These are phyloP conservation scores for Camelus bactrianus DNA, from an alignment of 2,113 vertebrate species.

Conservation along the genomic window DNA sequence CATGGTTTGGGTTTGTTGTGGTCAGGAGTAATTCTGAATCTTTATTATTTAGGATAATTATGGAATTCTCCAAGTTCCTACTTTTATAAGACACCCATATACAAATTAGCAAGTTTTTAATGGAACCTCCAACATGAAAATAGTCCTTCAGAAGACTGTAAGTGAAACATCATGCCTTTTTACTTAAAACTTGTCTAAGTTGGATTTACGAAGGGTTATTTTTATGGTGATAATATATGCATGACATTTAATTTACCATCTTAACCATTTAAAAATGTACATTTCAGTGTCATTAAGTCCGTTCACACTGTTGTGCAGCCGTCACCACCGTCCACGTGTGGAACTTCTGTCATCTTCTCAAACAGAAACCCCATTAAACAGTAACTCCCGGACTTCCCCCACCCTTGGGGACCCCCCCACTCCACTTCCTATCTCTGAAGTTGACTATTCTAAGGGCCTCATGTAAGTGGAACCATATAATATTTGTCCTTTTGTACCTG, in stretches of 20 bases:
- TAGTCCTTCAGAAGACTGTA: not conserved
- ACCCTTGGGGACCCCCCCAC: not conserved
- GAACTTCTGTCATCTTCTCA: not conserved
- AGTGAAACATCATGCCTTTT: not conserved
- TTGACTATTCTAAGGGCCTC: not conserved
- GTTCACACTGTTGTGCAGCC: accelerated
- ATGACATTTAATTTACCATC: accelerated
- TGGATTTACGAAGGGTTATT: not conserved
- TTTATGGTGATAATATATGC: not conserved
- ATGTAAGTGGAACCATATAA: accelerated
- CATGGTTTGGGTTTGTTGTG: not conserved
- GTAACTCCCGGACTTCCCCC: accelerated
- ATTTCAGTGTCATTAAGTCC: accelerated
- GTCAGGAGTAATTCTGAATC: not conserved
- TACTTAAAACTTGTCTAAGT: not conserved
- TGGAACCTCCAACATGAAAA: not conserved
- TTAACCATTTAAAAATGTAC: not conserved
- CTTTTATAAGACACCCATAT: not conserved
- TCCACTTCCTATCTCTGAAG: not conserved
- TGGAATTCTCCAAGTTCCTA: not conserved
- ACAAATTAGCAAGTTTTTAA: not conserved
- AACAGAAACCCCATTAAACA: accelerated
- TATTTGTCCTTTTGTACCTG: no score
- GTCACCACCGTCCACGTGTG: accelerated
- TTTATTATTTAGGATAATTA: not conserved